Base-by-base conservation (phyloP, 2,797 vertebrate genomes). In the Rhinophrynus dorsalis region DNA sequence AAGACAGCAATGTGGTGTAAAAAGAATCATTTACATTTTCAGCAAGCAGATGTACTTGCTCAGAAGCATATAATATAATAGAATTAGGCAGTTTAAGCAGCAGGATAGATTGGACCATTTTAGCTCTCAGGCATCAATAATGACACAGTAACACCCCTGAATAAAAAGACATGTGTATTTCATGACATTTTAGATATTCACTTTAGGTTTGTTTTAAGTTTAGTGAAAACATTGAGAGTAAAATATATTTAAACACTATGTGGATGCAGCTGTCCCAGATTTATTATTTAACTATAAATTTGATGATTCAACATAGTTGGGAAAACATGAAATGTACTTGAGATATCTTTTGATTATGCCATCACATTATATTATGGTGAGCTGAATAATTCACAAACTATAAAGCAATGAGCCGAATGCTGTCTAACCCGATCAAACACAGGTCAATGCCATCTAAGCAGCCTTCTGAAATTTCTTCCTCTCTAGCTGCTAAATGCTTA, bases 371-470 rank as follows among this genome's bases (percentile, higher is more conserved):
- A 50, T 83, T 83, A 78, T 65, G 82, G 78, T 82, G 84, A 84
- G 85, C 83, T 86, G 86, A 92, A 89, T 86, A 89, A 86, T 82
- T 75, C 85, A 84, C 80, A 83, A 87, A 86, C 84, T 84, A 85
- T 78, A 84, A 76, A 82, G 84, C 74, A 78, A 87, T 84, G 82
- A 82, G 70, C 74, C 83, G 86, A 89, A 89, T 73, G 67, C 80
- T 81, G 82, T 81, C 86, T 90, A 89, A 94, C 88, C 91, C 88
- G 92, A 92, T 96, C 92, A 93, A 90, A 90, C 74, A 81, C 91
- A 93, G 94, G 92, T 95, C 93, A 95, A 84, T 81, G 82, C 81
- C 81, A 88, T 88, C 86, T 76, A 82, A 89, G 87, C 77, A 87
- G 79, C 77, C 78, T 52, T 85, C 81, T 89, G 91, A 96, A 93